These are phyloP conservation scores for Pinctada fucata DNA, from an alignment of 2,888 invertebrate species.

Conservation along the genomic window DNA sequence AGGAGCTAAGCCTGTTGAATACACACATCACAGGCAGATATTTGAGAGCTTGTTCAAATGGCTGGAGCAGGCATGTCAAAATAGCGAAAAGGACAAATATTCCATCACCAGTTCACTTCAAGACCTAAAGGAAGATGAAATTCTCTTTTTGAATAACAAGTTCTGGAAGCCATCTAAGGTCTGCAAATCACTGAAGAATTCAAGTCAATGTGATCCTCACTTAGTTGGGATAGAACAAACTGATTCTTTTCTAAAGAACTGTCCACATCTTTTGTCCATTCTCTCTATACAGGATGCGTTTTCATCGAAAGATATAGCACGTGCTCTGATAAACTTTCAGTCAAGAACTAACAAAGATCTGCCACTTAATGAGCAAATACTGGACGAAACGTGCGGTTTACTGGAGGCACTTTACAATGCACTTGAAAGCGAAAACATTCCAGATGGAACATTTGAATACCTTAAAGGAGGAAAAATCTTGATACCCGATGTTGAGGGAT, in stretches of 20 bases:
- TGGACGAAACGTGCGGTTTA: not conserved
- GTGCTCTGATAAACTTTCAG: conserved; percentile 1
- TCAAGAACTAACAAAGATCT: conserved; percentile 30
- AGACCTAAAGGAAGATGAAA: not conserved
- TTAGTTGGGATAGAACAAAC: not conserved
- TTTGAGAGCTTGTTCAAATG: not conserved
- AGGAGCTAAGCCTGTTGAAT: not conserved
- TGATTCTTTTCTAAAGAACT: not conserved
- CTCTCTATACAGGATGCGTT: conserved; percentile 5
- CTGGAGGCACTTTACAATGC: not conserved
- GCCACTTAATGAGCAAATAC: not conserved
- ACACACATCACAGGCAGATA: too few species aligned
- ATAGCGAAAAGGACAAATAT: not conserved
- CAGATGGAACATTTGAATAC: not conserved
- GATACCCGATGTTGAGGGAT: conserved; percentile 56
- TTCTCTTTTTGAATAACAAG: not conserved
- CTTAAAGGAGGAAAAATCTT: not conserved
- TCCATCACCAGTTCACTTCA: not conserved
- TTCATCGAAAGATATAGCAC: not conserved
- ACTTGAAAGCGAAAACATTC: not conserved
- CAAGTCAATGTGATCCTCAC: conserved; percentile 6
- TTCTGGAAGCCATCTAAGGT: conserved; percentile 9
- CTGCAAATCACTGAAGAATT: not conserved
- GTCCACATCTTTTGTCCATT: not conserved
- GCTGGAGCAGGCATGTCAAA: not conserved